Conservation (phyloP, 37 sponge, comb jelly and placozoan genomes). For the Chondrilla cf. caribensis region DNA sequence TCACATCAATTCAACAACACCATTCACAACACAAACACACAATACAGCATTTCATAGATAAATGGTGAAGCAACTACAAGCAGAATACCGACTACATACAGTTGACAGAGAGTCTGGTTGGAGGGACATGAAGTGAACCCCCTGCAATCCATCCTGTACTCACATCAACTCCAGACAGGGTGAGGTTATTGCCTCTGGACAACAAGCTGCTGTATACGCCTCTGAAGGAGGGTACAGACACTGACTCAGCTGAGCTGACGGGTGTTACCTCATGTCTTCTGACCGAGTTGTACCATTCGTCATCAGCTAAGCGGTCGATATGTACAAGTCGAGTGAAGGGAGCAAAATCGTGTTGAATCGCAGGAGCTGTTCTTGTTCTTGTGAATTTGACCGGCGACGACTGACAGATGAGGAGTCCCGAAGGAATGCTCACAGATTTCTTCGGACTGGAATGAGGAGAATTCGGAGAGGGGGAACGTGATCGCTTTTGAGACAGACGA, state of each 20-base stretch:
- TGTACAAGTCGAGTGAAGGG: constrained; percentile 16
- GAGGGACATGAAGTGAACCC: no score
- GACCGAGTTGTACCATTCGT: not conserved
- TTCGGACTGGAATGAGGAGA: not conserved
- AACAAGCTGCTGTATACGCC: not conserved
- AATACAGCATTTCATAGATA: no score
- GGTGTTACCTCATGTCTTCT: not conserved
- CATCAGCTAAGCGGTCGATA: not conserved
- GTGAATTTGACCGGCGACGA: not conserved
- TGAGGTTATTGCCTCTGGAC: no score
- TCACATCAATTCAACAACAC: no score
- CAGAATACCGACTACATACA: no score
- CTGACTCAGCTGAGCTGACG: not conserved
- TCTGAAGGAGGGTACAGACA: not conserved
- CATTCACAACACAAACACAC: no score
- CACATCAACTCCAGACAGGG: not conserved
- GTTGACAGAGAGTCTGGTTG: no score
- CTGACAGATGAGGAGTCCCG: not conserved
- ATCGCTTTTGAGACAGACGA: not conserved
- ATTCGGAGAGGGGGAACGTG: constrained; percentile 14
- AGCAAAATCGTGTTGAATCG: not conserved
- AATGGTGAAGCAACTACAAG: no score
- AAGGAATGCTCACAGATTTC: not conserved
- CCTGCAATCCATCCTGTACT: no score
- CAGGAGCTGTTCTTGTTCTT: not conserved